phyloP scores from a whole-genome alignment of 2,888 invertebrate genomes.

The Ormia ochracea region DNA sequence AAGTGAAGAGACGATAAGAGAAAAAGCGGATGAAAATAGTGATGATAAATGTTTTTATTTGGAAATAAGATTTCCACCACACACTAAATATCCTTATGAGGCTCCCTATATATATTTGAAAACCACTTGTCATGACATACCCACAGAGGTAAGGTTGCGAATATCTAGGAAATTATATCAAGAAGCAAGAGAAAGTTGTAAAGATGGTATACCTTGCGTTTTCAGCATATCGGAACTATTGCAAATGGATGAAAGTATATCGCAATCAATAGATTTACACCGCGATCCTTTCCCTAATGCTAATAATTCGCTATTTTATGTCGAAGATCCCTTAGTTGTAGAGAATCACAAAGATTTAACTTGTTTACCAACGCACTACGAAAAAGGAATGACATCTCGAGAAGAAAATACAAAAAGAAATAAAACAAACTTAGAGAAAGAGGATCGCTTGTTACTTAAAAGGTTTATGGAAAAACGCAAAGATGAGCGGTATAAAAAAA shows the following conservation, averaged over 20 bases:
- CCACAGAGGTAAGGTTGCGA: slow-evolving; percentile 81
- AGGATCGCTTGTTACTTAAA: slow-evolving; percentile 81
- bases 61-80: slow-evolving; percentile 85
- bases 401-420: slow-evolving; percentile 77
- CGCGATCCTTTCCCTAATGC: slow-evolving; percentile 78
- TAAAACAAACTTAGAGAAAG: slow-evolving; percentile 79
- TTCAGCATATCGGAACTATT: slow-evolving; percentile 85
- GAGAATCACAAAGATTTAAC: background rate
- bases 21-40: slow-evolving; percentile 8
- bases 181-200: slow-evolving; percentile 82
- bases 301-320: slow-evolving; percentile 81
- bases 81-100: slow-evolving; percentile 85
- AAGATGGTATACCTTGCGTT: slow-evolving; percentile 84
- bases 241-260: slow-evolving; percentile 83
- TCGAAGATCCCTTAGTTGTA: slow-evolving; percentile 67
- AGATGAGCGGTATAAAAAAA: slow-evolving; percentile 81
- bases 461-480: slow-evolving; percentile 81
- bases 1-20: slow-evolving; percentile 63
- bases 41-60: slow-evolving; percentile 80
- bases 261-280: slow-evolving; percentile 80
- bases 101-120: slow-evolving; percentile 84
- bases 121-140: slow-evolving; percentile 81
- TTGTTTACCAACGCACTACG: slow-evolving; percentile 81
- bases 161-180: slow-evolving; percentile 82
- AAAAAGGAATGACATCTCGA: slow-evolving; percentile 80